A percentile compares a stretch with the other conserved stretches of the same genome.
Evolutionary conservation across 2,113 vertebrate species (phyloP).

Genomic region (Odocoileus hemionus): DNA sequence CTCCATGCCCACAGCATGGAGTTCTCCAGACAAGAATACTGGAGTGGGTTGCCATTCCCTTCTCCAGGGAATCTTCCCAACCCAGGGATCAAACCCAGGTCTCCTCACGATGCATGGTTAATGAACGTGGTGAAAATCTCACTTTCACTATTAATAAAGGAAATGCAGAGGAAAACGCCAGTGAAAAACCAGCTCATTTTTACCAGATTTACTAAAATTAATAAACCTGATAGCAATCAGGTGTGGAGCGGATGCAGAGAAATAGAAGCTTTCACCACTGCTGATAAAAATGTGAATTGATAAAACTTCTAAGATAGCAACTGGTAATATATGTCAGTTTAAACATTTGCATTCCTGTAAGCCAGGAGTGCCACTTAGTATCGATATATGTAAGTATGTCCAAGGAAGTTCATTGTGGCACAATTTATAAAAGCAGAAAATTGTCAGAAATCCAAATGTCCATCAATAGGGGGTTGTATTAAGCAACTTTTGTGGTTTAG

Average conservation of each 20-base stretch:
- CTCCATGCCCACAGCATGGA: neutral
- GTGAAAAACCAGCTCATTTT: neutral
- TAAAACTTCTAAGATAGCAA: neutral
- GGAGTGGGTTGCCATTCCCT: neutral
- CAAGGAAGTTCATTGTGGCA: neutral
- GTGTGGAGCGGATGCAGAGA: neutral
- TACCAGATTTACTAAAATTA: neutral
- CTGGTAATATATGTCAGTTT: neutral
- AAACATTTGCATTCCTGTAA: neutral
- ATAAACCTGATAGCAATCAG: neutral
- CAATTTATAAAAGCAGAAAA: neutral
- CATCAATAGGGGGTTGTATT: neutral
- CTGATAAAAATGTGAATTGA: neutral
- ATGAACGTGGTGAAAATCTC: neutral
- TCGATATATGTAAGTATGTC: neutral
- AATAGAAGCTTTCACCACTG: neutral
- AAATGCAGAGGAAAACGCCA: neutral
- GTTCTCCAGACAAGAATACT: neutral
- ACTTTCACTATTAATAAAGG: neutral
- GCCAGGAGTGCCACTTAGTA: neutral
- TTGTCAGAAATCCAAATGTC: neutral
- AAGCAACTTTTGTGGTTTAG: neutral
- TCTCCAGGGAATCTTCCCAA: neutral
- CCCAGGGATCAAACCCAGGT: neutral
- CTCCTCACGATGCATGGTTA: neutral